Evolutionary conservation across 1,140 invertebrate genomes (phyloP).

Genomic region (Cephus cinctus): DNA sequence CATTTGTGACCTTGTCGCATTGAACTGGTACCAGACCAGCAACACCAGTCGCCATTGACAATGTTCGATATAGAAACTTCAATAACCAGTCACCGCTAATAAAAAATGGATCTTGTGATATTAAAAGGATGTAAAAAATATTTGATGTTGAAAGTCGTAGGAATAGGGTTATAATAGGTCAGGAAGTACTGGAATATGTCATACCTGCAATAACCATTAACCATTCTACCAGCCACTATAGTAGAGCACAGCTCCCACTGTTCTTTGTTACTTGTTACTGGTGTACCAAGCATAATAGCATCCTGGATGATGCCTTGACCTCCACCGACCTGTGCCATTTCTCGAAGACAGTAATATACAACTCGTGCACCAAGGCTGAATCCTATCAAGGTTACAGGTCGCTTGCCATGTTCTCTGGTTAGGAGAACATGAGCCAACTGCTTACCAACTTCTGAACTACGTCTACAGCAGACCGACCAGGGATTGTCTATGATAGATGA

Average conservation of each 20-base stretch:
- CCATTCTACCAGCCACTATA: slow-evolving; percentile 65
- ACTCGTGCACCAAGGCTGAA: slow-evolving; percentile 73
- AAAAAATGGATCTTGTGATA: slow-evolving; percentile 12
- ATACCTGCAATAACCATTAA: slow-evolving; percentile 69
- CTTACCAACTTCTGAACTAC: slow-evolving; percentile 67
- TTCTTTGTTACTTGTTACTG: slow-evolving; percentile 58
- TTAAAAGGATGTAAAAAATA: too few species aligned
- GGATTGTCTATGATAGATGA: slow-evolving; percentile 73
- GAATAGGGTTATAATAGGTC: too few species aligned
- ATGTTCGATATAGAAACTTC: slow-evolving; percentile 67
- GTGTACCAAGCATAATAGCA: slow-evolving; percentile 70
- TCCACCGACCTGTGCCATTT: slow-evolving; percentile 57
- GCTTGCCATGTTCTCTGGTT: slow-evolving; percentile 64
- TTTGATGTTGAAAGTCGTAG: too few species aligned
- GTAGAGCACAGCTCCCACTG: slow-evolving; percentile 60
- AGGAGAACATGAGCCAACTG: slow-evolving; percentile 70
- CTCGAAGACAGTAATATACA: slow-evolving; percentile 68
- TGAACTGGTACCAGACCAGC: slow-evolving; percentile 64
- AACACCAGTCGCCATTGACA: slow-evolving; percentile 60
- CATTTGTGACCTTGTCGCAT: slow-evolving; percentile 61
- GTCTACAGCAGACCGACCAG: slow-evolving; percentile 70
- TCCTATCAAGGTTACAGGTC: slow-evolving; percentile 73
- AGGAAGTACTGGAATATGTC: too few species aligned
- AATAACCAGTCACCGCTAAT: slow-evolving; percentile 67
- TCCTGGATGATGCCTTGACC: slow-evolving; percentile 70